Evolutionary conservation across 2,797 vertebrate genomes (phyloP).

Genomic region (Pseudomugil tenellus): DNA sequence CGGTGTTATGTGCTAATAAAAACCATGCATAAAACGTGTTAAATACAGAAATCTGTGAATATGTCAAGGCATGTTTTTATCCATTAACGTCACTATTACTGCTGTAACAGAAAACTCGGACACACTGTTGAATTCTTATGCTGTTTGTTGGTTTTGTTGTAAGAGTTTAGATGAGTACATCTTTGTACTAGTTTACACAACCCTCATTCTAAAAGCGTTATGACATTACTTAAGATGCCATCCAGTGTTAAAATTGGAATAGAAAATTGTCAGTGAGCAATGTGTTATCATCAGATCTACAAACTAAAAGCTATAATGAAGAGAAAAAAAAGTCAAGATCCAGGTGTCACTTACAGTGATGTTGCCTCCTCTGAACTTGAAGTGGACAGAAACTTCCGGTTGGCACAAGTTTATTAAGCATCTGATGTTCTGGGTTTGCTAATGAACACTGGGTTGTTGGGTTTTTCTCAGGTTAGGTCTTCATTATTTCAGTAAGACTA

Average conservation of each 20-base stretch:
- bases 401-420: neutral
- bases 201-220: neutral
- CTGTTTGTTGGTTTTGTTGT: neutral
- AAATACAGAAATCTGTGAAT: neutral
- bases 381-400: too few species aligned
- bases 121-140: neutral
- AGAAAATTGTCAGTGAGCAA: neutral
- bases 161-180: neutral
- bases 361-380: too few species aligned
- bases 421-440: neutral
- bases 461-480: neutral
- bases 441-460: neutral
- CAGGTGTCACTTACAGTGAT: too few species aligned
- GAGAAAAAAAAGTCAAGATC: too few species aligned
- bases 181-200: neutral
- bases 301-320: too few species aligned
- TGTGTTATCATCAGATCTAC: neutral
- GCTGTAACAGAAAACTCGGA: neutral
- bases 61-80: neutral
- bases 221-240: neutral
- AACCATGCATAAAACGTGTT: neutral
- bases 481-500: neutral
- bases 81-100: neutral
- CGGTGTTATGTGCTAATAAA: constrained; percentile 21
- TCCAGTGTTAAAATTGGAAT: neutral